These are phyloP conservation scores for Garrulus glandarius DNA, from an alignment of 2,797 vertebrate genomes.

Conservation along the genomic window DNA sequence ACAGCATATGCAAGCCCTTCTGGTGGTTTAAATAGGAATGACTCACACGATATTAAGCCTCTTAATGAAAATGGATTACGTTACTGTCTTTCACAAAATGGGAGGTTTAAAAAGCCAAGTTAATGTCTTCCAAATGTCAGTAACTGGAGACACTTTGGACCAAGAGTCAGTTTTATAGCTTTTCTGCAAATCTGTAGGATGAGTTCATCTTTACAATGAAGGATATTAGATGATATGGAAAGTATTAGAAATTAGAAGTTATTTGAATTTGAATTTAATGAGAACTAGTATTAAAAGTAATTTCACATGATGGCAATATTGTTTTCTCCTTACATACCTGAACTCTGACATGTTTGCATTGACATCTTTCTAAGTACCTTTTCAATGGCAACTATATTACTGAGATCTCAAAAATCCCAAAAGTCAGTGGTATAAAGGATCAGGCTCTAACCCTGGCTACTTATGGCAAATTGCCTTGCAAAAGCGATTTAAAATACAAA, in stretches of 20 bases:
- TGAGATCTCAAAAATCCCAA: neutral
- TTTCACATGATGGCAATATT: neutral
- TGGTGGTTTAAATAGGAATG: constrained; percentile 43
- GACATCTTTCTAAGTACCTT: neutral
- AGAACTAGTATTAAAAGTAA: neutral
- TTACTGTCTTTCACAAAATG: constrained; percentile 33
- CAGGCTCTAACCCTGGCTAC: neutral
- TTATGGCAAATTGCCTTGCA: neutral
- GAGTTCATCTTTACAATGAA: neutral
- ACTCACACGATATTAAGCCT: constrained; percentile 42
- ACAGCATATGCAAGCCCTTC: constrained; percentile 31
- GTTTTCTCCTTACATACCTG: neutral
- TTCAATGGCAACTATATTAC: neutral
- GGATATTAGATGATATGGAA: neutral
- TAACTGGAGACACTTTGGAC: constrained; percentile 1
- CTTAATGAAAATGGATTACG: constrained; percentile 51
- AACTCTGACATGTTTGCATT: neutral
- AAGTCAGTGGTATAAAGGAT: neutral
- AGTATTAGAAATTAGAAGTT: neutral
- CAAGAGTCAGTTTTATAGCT: neutral
- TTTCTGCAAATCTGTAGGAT: neutral
- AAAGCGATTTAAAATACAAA: neutral
- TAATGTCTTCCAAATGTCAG: constrained; percentile 28
- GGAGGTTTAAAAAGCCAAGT: constrained; percentile 47
- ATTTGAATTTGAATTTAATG: neutral